These are phyloP conservation scores for Amphilophus citrinellus DNA, from an alignment of 2,113 vertebrate genomes.

Conservation along the genomic window DNA sequence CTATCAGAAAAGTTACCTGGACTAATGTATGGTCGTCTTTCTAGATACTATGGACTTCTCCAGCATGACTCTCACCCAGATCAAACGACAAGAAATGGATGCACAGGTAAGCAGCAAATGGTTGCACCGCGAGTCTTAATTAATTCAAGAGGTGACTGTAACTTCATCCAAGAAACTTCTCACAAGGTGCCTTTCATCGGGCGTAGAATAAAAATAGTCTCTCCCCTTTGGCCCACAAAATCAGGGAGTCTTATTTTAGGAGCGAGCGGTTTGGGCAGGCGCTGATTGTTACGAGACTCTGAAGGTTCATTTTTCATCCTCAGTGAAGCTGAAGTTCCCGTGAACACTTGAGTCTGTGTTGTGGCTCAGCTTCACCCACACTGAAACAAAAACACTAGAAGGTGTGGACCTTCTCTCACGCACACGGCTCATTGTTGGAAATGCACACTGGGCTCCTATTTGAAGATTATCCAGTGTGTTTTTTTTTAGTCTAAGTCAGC, in stretches of 20 bases:
- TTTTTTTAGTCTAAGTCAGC: conserved; percentile 19
- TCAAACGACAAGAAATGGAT: conserved; percentile 98
- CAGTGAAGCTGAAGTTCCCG: conserved; percentile 4
- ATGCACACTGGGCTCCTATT: conserved; percentile 26
- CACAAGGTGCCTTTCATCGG: neutral
- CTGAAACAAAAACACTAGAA: conserved; percentile 45
- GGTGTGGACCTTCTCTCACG: conserved; percentile 5
- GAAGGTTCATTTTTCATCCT: conserved; percentile 8
- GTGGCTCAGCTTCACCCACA: conserved; percentile 10
- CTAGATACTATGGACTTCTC: conserved; percentile 97
- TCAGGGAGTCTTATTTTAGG: neutral
- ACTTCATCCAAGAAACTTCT: neutral
- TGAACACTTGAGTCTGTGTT: conserved; percentile 5
- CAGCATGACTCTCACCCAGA: conserved; percentile 95
- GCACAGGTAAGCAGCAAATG: conserved; percentile 86
- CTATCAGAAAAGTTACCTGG: neutral
- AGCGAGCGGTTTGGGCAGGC: neutral
- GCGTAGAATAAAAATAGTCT: neutral
- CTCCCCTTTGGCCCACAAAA: neutral
- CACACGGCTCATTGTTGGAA: conserved; percentile 41
- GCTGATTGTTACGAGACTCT: neutral
- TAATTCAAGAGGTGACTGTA: neutral
- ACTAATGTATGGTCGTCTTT: neutral
- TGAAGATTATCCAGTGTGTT: conserved; percentile 12
- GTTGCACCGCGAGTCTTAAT: neutral